Evolutionary conservation across 2,797 vertebrate species (phyloP).

Genomic region (Silurus aristotelis): DNA sequence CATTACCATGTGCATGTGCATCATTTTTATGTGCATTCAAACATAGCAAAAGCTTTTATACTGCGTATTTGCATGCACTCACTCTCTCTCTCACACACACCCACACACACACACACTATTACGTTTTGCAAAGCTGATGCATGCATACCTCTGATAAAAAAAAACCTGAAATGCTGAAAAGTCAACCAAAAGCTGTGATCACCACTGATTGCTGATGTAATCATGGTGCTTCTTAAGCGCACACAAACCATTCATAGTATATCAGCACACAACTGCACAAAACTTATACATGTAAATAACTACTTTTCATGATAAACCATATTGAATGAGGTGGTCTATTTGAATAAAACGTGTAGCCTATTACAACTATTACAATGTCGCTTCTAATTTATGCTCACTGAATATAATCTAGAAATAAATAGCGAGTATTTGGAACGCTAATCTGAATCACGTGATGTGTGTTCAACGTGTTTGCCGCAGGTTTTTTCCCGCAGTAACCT

Average conservation of each 20-base stretch:
- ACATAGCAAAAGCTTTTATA: not conserved
- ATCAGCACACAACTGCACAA: not conserved
- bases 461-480: conserved; percentile 23
- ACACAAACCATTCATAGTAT: not conserved
- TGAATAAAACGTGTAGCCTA: not conserved
- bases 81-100: no score
- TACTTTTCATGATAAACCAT: not conserved
- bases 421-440: not conserved
- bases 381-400: not conserved
- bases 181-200: not conserved
- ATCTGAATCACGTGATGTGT: conserved; percentile 11
- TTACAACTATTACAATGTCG: no score
- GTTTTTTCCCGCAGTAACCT: not conserved
- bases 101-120: no score
- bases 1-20: not conserved
- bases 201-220: not conserved
- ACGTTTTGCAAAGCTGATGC: not conserved
- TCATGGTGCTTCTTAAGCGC: not conserved
- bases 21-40: conserved; percentile 12
- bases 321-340: not conserved
- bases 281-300: not conserved
- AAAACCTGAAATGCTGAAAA: not conserved
- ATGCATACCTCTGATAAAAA: not conserved
- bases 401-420: conserved; percentile 35
- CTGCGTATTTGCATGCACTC: no score